Conservation (phyloP, 1,140 invertebrate genomes). For the Drosophila ercepeae region DNA sequence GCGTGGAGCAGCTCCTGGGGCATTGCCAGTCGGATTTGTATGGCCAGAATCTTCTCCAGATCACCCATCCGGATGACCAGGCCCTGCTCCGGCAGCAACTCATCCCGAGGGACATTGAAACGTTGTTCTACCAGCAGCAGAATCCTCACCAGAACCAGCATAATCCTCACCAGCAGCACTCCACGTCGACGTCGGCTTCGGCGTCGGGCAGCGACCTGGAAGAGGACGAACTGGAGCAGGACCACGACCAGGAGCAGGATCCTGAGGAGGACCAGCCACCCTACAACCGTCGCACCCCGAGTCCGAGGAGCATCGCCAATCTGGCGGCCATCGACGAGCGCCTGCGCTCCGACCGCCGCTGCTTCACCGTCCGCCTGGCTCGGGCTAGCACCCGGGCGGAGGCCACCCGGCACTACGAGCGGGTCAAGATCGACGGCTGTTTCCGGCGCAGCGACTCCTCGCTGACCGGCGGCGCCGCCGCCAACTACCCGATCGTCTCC, state of each 20-base stretch:
- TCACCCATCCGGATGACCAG: conserved; percentile 91
- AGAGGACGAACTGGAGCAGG: conserved; percentile 53
- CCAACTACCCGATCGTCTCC: conserved; percentile 84
- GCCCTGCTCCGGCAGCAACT: conserved; percentile 88
- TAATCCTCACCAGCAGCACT: conserved; percentile 39
- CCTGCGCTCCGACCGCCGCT: conserved; percentile 76
- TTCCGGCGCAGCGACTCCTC: conserved; percentile 85
- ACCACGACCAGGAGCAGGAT: conserved; percentile 14
- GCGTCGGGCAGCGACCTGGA: conserved; percentile 74
- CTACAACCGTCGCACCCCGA: conserved; percentile 50
- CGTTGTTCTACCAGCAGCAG: conserved; percentile 69
- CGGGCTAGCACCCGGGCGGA: conserved; percentile 87
- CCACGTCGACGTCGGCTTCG: conserved; percentile 65
- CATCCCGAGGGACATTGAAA: conserved; percentile 85
- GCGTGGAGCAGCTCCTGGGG: conserved; percentile 92
- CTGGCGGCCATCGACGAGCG: conserved; percentile 73
- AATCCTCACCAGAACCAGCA: conserved; percentile 43
- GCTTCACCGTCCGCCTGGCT: conserved; percentile 85
- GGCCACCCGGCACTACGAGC: conserved; percentile 86
- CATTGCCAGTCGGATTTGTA: conserved; percentile 94
- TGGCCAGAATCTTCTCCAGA: conserved; percentile 91
- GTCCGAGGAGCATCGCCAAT: conserved; percentile 76
- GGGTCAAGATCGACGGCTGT: conserved; percentile 86
- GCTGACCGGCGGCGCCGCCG: conserved; percentile 65
- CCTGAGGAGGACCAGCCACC: conserved; percentile 9